Base-by-base conservation (phyloP, 2,797 vertebrate genomes). In the Carduelis carduelis region DNA sequence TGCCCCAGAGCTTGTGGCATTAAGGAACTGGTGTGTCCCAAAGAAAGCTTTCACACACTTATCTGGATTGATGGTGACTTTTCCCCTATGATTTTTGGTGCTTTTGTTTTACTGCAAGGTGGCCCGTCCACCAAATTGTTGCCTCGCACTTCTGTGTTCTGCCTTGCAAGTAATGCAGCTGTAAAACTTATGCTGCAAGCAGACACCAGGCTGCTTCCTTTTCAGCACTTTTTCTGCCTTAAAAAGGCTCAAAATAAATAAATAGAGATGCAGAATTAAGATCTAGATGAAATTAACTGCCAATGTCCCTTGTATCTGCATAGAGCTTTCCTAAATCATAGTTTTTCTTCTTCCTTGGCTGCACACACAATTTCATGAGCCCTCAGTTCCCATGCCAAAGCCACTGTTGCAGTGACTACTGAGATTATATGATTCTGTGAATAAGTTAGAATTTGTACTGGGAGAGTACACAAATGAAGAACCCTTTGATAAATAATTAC, bases 41-140 rank as follows among this genome's bases (percentile, higher is more conserved):
- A 52, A 49, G 35, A 28, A 47, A 69, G 19, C 6, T 78, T 77
- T 75, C 30, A 30, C 30, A 32, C 6, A 4, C 10, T 60, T 3
- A 27, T 89, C 12, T 78, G 50, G 12, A 3, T 34, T 61, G 32
- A 16, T 22, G 2, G 12, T 68, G 12, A 39, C 23, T 81, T 46
- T 11, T 28, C 24, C 15, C 14, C 41, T 17, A 13, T 22, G 22
- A 28, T 61, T 74, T 65, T 39, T 49, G n/a, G 9, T 55, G 44
- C 11, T 60, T 79, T 53, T 68, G 9, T 55, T 76, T 59, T 22
- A 6, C 23, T 55, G 21, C 20, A 39, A n/a, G 9, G 20, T 68
- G 41, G 6, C 28, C 35, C 1, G 2, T 21, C 14, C 18, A 19
- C 9, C 2, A 4, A 15, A 49, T 12, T 5, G 0, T 52, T 68